phyloP scores from a whole-genome alignment of 2,888 invertebrate species.

The Diaprepes abbreviatus region DNA sequence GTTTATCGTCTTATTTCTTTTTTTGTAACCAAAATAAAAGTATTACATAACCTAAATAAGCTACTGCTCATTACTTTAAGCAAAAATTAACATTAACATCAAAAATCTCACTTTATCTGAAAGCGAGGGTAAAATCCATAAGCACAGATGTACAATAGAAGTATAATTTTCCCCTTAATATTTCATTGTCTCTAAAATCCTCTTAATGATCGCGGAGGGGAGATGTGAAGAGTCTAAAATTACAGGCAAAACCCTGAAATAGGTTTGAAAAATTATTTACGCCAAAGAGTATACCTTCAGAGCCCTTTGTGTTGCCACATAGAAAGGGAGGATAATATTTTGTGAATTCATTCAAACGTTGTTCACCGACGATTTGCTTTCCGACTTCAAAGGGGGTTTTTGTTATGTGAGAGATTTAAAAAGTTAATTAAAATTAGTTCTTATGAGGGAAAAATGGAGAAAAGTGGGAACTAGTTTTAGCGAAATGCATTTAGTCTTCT shows the following conservation, averaged over 20 bases:
- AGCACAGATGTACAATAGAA: constrained; percentile 63
- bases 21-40: too few species aligned
- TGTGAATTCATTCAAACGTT: constrained; percentile 46
- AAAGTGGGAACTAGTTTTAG: too few species aligned
- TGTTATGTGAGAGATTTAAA: constrained; percentile 38
- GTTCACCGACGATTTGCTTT: constrained; percentile 43
- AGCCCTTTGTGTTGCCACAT: constrained; percentile 40
- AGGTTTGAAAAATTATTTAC: constrained; percentile 59
- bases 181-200: constrained; percentile 65
- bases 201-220: constrained; percentile 61
- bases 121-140: constrained; percentile 55
- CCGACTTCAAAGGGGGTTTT: constrained; percentile 42
- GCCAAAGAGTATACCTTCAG: constrained; percentile 51
- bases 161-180: constrained; percentile 65
- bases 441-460: background rate
- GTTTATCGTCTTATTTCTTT: too few species aligned
- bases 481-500: too few species aligned
- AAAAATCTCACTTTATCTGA: constrained; percentile 45
- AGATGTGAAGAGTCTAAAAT: constrained; percentile 54
- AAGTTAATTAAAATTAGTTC: constrained; percentile 46
- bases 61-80: too few species aligned
- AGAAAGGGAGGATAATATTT: constrained; percentile 49
- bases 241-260: constrained; percentile 55
- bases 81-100: constrained; percentile 36
- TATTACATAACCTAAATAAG: background rate